phyloP scores from a whole-genome alignment of 92 coral and sea anemone genomes.

The Zoanthus gigantus region DNA sequence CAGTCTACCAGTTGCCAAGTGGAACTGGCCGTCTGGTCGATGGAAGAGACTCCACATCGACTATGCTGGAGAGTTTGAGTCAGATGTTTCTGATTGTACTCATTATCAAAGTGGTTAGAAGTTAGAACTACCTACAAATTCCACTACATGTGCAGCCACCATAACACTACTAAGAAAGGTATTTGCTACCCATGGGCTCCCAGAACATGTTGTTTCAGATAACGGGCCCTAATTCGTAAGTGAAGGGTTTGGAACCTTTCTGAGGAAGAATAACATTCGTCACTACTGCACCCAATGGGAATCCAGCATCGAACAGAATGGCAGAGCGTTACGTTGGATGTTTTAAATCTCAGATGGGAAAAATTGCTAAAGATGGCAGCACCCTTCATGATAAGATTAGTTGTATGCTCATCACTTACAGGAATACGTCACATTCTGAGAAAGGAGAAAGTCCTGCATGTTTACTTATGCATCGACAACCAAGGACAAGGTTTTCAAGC shows the following conservation, averaged over 20 bases:
- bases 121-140: slow-evolving; percentile 4
- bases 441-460: slow-evolving; percentile 20
- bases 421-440: neutral
- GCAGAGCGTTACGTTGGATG: slow-evolving; percentile 36
- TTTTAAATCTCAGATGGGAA: slow-evolving; percentile 34
- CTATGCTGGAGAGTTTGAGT: neutral
- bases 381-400: neutral
- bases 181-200: slow-evolving; percentile 16
- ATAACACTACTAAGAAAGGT: slow-evolving; percentile 1
- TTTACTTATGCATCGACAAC: slow-evolving; percentile 44
- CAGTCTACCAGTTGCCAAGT: slow-evolving; percentile 15
- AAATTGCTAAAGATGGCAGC: neutral
- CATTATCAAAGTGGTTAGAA: slow-evolving; percentile 12
- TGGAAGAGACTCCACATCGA: slow-evolving; percentile 4
- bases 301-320: slow-evolving; percentile 43
- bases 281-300: neutral
- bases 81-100: neutral
- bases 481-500: slow-evolving; percentile 50
- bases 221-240: slow-evolving; percentile 41
- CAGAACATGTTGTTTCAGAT: slow-evolving; percentile 45
- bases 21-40: slow-evolving; percentile 6
- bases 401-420: neutral
- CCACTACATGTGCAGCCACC: slow-evolving; percentile 38
- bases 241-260: neutral
- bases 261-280: slow-evolving; percentile 16